These are phyloP conservation scores for Patella pellucida DNA, from an alignment of 2,888 invertebrate species.

Conservation along the genomic window DNA sequence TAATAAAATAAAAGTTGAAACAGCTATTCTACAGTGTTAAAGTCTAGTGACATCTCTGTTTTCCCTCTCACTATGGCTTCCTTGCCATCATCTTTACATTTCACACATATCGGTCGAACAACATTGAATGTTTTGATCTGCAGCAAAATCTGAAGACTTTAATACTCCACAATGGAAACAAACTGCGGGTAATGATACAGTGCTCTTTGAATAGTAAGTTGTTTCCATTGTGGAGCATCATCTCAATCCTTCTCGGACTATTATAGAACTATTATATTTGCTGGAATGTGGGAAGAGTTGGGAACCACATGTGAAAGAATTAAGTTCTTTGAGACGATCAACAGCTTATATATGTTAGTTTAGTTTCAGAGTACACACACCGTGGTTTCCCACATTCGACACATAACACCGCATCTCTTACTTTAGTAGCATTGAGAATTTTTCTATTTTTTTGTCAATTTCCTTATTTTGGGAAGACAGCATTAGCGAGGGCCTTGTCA, in stretches of 20 bases:
- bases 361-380: neutral
- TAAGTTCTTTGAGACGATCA: neutral
- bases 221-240: neutral
- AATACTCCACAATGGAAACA: neutral
- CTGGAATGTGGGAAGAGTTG: neutral
- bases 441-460: neutral
- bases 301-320: neutral
- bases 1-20: no score
- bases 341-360: neutral
- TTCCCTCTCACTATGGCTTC: slow-evolving; percentile 1
- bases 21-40: no score
- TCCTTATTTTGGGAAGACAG: slow-evolving; percentile 2
- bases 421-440: slow-evolving; percentile 3
- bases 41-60: no score
- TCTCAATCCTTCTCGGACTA: slow-evolving; percentile 3
- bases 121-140: neutral
- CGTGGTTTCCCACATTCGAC: slow-evolving; percentile 7
- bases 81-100: neutral
- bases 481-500: neutral
- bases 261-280: neutral
- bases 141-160: neutral
- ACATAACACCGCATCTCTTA: neutral
- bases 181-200: neutral
- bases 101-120: neutral
- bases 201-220: neutral